Evolutionary conservation across 2,888 invertebrate species (phyloP), one percentile per base, ranked within the genome.

Genomic region (Latrodectus elegans): DNA sequence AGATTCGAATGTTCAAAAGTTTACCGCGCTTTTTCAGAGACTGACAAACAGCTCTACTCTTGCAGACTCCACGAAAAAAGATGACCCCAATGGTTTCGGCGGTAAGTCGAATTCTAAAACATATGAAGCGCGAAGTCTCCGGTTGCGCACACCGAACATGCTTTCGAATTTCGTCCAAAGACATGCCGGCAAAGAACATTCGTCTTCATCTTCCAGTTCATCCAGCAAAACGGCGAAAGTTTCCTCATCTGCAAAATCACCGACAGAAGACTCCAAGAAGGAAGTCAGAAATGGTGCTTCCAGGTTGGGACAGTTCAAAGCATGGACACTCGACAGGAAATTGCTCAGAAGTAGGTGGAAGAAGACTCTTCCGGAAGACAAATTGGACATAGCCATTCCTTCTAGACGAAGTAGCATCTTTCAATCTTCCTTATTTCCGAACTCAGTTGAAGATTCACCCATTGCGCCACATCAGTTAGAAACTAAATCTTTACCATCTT

Each of bases 241-340:
- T 17, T 55, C 60, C 53, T 68, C 80, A 52, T 55, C 79, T 8
- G 26, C 55, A 11, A 76, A 76, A 26, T 76, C 77, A 12, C 70
- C 75, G 8, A 15, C 86, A 10, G 87, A 88, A 12, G 82, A 82
- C 26, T 73, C 82, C 38, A 82, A 82, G 22, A 88, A 88, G 53
- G 87, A 88, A 26, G 52, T 38, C 64, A 76, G 83, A 26, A 82
- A 83, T 14, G 68, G 75, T 22, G 75, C 81, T 38, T 88, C 89
- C n/a, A 72, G 70, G 22, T 55, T 89, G 11, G 83, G 85, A 1
- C 89, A 89, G 73, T 89, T 89, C 38, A 89, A 89, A 75, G 89
- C 89, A n/a, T 89, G 89, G 89, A 89, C 89, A 26, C 77, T 89
- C 51, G 89, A 89, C 76, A 72, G 89, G 51, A 89, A 89, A 67